Evolutionary conservation across 2,113 vertebrate species (phyloP), one percentile per base, ranked within the genome.

Genomic region (Spilogale gracilis): DNA sequence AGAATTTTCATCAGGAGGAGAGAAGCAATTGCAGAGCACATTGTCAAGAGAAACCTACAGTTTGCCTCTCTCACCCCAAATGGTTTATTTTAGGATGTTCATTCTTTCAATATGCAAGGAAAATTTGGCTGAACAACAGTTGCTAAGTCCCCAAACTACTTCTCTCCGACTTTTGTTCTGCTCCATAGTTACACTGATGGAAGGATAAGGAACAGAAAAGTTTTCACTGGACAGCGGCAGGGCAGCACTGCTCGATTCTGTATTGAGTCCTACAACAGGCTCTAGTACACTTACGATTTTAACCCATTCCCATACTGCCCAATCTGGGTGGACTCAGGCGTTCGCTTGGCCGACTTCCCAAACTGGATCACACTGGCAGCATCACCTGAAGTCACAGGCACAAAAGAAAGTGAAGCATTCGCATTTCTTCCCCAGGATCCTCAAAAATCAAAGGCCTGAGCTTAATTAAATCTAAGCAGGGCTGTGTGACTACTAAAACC

Each of bases 241-340:
- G 23, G 85, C 1, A 21, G 45, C 14, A 30, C 6, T 12, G 0
- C 6, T 38, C 60, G 21, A 61, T 50, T 80, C 50, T 81, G 67
- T 80, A n/a, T 43, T 20, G 3, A 69, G 58, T 82, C 76, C 92
- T 80, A 8, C 9, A 30, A 2, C 13, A 92, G 93, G 93, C 79
- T 95, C 93, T 81, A 80, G 95, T 95, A 97, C 96, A 99, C 99
- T 98, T 99, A 99, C 99, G 99, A 99, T 99, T 99, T 99, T 94
- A 99, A 98, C 89, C 99, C 99, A 23, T 99, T 99, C 96, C 99
- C 99, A 94, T 99, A 99, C 97, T 99, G 99, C 94, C 99, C 99
- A 3, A 99, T 99, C 95, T 99, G 99, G 69, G 99, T 99, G 13
- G 99, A 99, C 97, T 99, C 99, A 0, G 99, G 99, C 6, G 99